These are phyloP conservation scores for Agelas oroides DNA, from an alignment of 37 sponge, comb jelly and placozoan genomes.

Conservation along the genomic window DNA sequence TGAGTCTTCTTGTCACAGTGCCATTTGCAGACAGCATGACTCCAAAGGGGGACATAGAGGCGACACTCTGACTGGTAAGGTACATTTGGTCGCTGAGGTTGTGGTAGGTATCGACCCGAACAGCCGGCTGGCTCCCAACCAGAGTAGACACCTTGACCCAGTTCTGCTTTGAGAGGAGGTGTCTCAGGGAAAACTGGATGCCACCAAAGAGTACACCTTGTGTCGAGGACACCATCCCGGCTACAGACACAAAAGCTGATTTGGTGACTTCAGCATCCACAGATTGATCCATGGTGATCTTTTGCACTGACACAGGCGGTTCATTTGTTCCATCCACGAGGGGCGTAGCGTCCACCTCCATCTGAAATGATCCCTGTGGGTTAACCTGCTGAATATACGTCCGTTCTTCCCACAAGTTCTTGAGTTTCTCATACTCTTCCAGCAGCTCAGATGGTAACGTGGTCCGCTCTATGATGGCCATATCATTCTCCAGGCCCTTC, in stretches of 20 bases:
- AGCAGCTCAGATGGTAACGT: slow-evolving; percentile 75
- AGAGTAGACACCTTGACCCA: slow-evolving; percentile 55
- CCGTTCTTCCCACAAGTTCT: slow-evolving; percentile 79
- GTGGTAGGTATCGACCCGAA: slow-evolving; percentile 56
- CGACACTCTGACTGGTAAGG: slow-evolving; percentile 1
- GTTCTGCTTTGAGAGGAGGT: slow-evolving; percentile 53
- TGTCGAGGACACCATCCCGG: slow-evolving; percentile 34
- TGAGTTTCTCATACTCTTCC: slow-evolving; percentile 81
- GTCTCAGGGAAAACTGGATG: slow-evolving; percentile 42
- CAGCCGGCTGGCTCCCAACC: slow-evolving; percentile 12
- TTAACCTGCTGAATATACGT: slow-evolving; percentile 74
- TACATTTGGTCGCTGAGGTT: slow-evolving; percentile 49
- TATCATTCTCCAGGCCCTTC: slow-evolving; percentile 79
- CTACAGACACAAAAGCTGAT: slow-evolving; percentile 22
- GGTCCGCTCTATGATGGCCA: slow-evolving; percentile 72
- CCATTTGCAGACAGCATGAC: slow-evolving; percentile 20
- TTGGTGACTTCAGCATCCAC: slow-evolving; percentile 66
- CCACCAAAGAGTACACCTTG: slow-evolving; percentile 27
- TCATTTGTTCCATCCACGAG: slow-evolving; percentile 33
- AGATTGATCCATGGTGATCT: slow-evolving; percentile 41
- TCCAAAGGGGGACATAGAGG: slow-evolving; percentile 14
- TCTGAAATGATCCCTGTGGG: slow-evolving; percentile 58
- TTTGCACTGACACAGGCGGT: slow-evolving; percentile 22
- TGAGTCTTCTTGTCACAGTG: slow-evolving; percentile 37
- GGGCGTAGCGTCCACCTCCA: slow-evolving; percentile 62